Evolutionary conservation across 2,113 vertebrate species (phyloP).

Genomic region (Brachyhypopomus occidentalis): DNA sequence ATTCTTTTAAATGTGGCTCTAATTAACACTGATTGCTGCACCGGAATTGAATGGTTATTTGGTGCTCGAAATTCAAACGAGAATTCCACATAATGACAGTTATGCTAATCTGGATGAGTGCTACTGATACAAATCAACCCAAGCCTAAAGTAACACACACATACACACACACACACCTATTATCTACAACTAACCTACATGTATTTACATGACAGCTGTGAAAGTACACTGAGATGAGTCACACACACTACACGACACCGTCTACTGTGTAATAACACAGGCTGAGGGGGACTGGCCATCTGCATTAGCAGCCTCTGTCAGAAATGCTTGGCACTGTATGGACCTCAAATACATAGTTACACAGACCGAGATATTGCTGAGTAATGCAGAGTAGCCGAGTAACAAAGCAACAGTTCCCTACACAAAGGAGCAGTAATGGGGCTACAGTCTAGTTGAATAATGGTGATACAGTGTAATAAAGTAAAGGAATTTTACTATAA

Average conservation of each 20-base stretch:
- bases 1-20: conserved; percentile 79
- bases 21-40: conserved; percentile 85
- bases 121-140: conserved; percentile 24
- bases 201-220: background rate
- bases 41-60: conserved; percentile 54
- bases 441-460: no score
- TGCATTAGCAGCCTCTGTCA: background rate
- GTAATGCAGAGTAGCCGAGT: no score
- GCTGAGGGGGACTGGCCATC: background rate
- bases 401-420: no score
- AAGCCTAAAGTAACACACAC: conserved; percentile 36
- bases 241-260: no score
- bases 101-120: conserved; percentile 51
- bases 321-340: no score
- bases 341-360: no score
- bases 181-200: background rate
- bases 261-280: background rate
- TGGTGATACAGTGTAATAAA: no score
- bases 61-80: conserved; percentile 56
- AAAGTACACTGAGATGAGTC: no score
- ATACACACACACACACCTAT: conserved; percentile 15
- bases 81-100: conserved; percentile 49
- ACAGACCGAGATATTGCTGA: no score
- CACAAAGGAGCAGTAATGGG: no score
- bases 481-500: no score